Base-by-base conservation (phyloP, 2,888 invertebrate species). In the Hecatera dysodea region DNA sequence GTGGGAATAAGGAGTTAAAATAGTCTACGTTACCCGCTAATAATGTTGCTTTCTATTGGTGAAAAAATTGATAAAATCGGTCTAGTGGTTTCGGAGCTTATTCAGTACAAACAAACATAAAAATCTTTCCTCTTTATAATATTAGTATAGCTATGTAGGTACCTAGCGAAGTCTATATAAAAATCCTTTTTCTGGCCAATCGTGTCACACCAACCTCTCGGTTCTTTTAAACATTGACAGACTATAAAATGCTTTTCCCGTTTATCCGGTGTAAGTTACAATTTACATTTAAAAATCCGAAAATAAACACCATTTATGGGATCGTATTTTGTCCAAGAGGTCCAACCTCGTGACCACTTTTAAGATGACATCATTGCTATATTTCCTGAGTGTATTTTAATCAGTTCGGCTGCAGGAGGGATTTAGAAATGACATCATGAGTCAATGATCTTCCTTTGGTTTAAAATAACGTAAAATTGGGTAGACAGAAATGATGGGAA, bases 391-490 rank as follows among this genome's bases (percentile, higher is more conserved):
- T 48, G 50, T 57, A 67, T 72, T 72, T 76, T 50, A 55, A 67
- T 66, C 61, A 68, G 63, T 55, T 60, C 44, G 29, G 29, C n/a
- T 52, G 29, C 27, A 59, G 61, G 68, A 46, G 59, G 24, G 39
- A 52, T 81, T 76, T 84, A 62, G 78, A 74, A 67, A 79, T 83
- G 83, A 84, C 85, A 70, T 84, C 85, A 83, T 65, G 70, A 67
- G 78, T 82, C 78, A 68, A 79, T 69, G 80, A 36, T 56, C 56
- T 56, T 22, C 22, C 15, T 36, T 56, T 17, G 33, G 36, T 22
- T 36, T 56, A 22, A 56, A 17, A 36, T 0, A n/a, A n/a, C n/a
- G n/a, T n/a, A n/a, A n/a, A n/a, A n/a, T n/a, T n/a, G n/a, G n/a
- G n/a, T n/a, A n/a, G n/a, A n/a, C n/a, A n/a, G n/a, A n/a, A n/a